Percentiles rank a stretch among this genome's conserved stretches.
Evolutionary conservation across 1,140 invertebrate species (phyloP).

Genomic region (Drosophila neocordata): DNA sequence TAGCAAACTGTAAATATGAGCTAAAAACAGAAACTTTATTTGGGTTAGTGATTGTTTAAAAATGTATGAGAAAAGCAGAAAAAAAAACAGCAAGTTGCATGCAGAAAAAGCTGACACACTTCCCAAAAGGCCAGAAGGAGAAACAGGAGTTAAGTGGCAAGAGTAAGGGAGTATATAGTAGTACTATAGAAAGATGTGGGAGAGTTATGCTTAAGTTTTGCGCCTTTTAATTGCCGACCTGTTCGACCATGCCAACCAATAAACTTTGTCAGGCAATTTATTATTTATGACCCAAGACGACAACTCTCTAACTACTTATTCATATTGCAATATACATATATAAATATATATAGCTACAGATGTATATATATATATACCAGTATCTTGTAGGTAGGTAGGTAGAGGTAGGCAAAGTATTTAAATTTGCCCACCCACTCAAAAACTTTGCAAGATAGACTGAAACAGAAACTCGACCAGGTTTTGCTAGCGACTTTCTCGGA

Average conservation of each 20-base stretch:
- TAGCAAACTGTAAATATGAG: conserved; percentile 56
- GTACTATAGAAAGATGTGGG: background rate
- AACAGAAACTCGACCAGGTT: background rate
- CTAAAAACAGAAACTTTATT: conserved; percentile 61
- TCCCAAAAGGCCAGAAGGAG: conserved; percentile 4
- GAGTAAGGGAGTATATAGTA: no score
- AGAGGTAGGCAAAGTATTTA: conserved; percentile 3
- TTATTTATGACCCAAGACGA: conserved; percentile 15
- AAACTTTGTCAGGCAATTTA: conserved; percentile 12
- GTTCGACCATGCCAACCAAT: conserved; percentile 1
- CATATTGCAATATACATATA: conserved; percentile 3
- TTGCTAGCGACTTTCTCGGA: conserved; percentile 8
- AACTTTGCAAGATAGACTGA: background rate
- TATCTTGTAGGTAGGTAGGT: conserved; percentile 3
- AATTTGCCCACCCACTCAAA: conserved; percentile 6
- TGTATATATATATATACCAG: background rate
- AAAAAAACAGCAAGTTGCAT: conserved; percentile 1
- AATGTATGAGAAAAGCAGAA: conserved; percentile 55
- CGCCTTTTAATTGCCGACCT: conserved; percentile 17
- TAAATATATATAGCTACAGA: background rate
- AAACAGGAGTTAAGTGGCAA: background rate
- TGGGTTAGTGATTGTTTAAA: conserved; percentile 76
- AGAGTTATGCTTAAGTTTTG: conserved; percentile 3
- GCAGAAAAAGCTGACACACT: conserved; percentile 2
- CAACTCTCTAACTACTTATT: conserved; percentile 12